Percentiles rank a stretch among this genome's conserved stretches.
These are phyloP conservation scores for Lordiphosa andalusiaca DNA, from an alignment of 2,888 invertebrate genomes.

Conservation along the genomic window DNA sequence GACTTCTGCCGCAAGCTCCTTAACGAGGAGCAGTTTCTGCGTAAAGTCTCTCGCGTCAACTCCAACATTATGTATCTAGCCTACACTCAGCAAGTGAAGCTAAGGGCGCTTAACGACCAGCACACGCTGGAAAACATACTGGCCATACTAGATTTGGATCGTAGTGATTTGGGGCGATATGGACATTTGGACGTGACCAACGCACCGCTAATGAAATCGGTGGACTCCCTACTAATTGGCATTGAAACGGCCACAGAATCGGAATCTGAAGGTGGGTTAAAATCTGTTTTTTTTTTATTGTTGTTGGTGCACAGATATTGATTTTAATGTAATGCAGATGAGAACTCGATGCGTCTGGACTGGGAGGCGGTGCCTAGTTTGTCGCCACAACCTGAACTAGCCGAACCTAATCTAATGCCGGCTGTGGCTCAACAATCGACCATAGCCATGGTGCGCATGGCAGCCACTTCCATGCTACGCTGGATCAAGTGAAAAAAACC, in stretches of 20 bases:
- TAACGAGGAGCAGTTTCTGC: constrained; percentile 86
- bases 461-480: constrained; percentile 91
- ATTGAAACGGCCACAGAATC: constrained; percentile 84
- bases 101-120: constrained; percentile 84
- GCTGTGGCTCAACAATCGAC: constrained; percentile 79
- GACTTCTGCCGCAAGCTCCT: constrained; percentile 85
- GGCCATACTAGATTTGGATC: constrained; percentile 84
- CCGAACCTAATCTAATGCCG: constrained; percentile 63
- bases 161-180: constrained; percentile 86
- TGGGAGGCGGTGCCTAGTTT: constrained; percentile 87
- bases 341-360: constrained; percentile 87
- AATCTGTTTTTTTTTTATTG: background rate
- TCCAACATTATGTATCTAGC: constrained; percentile 90
- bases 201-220: constrained; percentile 80
- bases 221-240: constrained; percentile 85
- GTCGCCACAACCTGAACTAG: constrained; percentile 66
- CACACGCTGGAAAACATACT: constrained; percentile 88
- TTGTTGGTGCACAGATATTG: background rate
- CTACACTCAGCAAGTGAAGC: constrained; percentile 87
- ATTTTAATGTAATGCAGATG: constrained; percentile 57
- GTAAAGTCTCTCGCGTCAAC: constrained; percentile 88
- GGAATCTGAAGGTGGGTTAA: constrained; percentile 83
- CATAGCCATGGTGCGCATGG: constrained; percentile 83
- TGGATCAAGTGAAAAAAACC: constrained; percentile 74
- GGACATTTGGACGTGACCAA: constrained; percentile 83